Conservation (phyloP, 2,888 invertebrate species). For the Rhamnusium bicolor region DNA sequence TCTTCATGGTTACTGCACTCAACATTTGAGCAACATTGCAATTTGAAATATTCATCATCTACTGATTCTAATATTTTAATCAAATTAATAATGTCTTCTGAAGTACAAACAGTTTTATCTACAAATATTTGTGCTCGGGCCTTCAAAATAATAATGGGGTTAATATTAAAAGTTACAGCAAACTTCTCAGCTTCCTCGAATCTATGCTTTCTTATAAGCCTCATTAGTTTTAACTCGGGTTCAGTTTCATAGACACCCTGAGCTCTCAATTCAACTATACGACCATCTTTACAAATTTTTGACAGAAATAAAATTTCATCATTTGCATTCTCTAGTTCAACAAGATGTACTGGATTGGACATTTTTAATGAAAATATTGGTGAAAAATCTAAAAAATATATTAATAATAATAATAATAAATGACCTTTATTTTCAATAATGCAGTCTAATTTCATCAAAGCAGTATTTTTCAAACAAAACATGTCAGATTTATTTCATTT, state of each 20-base stretch:
- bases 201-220: conserved; percentile 69
- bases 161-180: conserved; percentile 69
- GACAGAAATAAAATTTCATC: conserved; percentile 63
- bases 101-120: conserved; percentile 57
- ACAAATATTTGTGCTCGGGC: conserved; percentile 69
- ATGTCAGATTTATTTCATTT: too few relatives aligned
- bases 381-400: conserved; percentile 50
- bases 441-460: too few relatives aligned
- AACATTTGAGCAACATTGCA: conserved; percentile 67
- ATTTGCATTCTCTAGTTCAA: conserved; percentile 54
- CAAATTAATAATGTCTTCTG: conserved; percentile 66
- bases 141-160: conserved; percentile 65
- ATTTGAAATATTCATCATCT: conserved; percentile 69
- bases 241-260: conserved; percentile 69
- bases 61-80: conserved; percentile 69
- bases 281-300: conserved; percentile 48
- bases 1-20: conserved; percentile 43
- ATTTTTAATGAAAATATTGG: conserved; percentile 59
- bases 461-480: too few relatives aligned
- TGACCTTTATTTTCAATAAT: too few relatives aligned
- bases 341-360: conserved; percentile 53
- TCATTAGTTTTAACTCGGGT: conserved; percentile 70
- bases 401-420: too few relatives aligned
- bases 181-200: conserved; percentile 72
- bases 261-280: conserved; percentile 59